These are phyloP conservation scores for Drosophila bunnanda DNA, from an alignment of 2,888 invertebrate species.

Conservation along the genomic window DNA sequence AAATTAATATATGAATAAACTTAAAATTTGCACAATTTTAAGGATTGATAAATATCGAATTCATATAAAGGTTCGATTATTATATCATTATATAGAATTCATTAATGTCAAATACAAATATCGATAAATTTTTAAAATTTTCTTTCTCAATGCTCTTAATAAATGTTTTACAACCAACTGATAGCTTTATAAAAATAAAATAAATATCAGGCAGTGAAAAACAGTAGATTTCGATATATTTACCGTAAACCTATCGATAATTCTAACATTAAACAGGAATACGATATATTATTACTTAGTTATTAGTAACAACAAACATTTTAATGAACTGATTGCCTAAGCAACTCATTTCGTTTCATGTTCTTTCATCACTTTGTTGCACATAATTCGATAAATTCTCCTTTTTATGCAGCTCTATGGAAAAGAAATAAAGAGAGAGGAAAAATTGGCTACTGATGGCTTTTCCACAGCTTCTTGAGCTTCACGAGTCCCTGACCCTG, in stretches of 20 bases:
- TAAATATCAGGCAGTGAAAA: too few relatives aligned
- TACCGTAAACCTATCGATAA: too few relatives aligned
- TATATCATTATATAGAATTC: not conserved
- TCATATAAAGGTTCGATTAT: too few relatives aligned
- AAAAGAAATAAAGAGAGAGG: not conserved
- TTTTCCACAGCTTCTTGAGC: not conserved
- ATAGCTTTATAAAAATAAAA: too few relatives aligned
- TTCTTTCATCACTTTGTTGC: conserved; percentile 2
- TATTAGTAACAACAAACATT: not conserved
- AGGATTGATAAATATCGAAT: not conserved
- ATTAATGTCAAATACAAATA: not conserved
- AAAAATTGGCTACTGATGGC: not conserved
- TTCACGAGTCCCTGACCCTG: conserved; percentile 24
- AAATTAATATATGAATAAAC: too few relatives aligned
- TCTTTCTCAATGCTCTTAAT: too few relatives aligned
- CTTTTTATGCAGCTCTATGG: not conserved
- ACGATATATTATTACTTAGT: too few relatives aligned
- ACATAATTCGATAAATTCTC: conserved; percentile 16
- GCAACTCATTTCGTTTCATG: not conserved
- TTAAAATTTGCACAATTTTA: not conserved
- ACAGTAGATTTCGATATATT: too few relatives aligned
- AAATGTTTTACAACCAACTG: too few relatives aligned
- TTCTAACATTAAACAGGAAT: too few relatives aligned
- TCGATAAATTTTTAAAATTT: too few relatives aligned
- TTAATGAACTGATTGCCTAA: not conserved